These are phyloP conservation scores for Clostera curtula DNA, from an alignment of 2,888 invertebrate genomes.

Conservation along the genomic window DNA sequence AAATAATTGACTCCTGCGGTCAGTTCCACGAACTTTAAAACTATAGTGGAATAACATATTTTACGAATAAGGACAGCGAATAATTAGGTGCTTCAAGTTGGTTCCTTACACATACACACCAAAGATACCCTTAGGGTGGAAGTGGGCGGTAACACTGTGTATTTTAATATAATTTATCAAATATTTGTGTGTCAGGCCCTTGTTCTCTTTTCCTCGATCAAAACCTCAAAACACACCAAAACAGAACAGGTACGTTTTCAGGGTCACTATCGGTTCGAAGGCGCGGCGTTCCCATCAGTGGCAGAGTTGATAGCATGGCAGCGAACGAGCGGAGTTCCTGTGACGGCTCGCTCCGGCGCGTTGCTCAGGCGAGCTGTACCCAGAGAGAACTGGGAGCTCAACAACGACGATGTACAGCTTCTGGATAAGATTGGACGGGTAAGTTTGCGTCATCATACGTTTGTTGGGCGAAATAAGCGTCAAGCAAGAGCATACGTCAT, in stretches of 20 bases:
- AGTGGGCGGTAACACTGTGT: no score
- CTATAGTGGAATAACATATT: no score
- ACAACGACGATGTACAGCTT: slow-evolving; percentile 94
- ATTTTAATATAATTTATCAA: no score
- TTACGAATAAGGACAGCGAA: no score
- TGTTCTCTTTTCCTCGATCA: no score
- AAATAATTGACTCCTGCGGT: slow-evolving; percentile 6
- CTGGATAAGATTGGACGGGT: slow-evolving; percentile 96
- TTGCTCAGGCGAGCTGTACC: slow-evolving; percentile 89
- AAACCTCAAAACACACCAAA: no score
- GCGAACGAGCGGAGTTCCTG: slow-evolving; percentile 87
- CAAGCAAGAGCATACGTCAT: no score
- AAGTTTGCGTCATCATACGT: slow-evolving; percentile 41
- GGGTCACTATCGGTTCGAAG: slow-evolving; percentile 96
- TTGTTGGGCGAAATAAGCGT: no score
- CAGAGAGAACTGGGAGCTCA: slow-evolving; percentile 95
- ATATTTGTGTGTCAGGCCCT: no score
- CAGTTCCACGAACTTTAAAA: slow-evolving; percentile 6
- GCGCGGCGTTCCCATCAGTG: slow-evolving; percentile 93
- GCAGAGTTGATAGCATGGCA: slow-evolving; percentile 94
- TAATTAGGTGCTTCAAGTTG: no score
- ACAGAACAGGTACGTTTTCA: slow-evolving; percentile 35
- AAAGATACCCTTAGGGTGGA: no score
- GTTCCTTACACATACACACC: no score
- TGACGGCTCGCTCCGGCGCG: slow-evolving; percentile 94